Evolutionary conservation across 1,140 invertebrate species (phyloP), one percentile per base, ranked within the genome.

Genomic region (Aphis gossypii): DNA sequence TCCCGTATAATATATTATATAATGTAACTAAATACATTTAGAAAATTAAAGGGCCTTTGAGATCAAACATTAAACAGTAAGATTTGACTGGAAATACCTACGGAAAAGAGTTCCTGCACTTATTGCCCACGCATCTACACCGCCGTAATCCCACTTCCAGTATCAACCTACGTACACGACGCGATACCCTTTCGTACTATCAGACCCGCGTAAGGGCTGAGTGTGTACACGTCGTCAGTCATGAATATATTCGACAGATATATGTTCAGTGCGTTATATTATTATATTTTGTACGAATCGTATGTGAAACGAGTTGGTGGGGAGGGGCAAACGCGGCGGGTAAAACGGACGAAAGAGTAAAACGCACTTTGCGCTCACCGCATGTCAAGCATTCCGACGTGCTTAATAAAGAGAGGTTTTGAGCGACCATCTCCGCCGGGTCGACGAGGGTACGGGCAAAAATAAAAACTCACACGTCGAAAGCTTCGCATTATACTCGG

Each of bases 361-460:
- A 83, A 44, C 41, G 38, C 41, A 25, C 9, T 84, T 44, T 25
- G 9, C 23, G 9, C 30, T 76, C 60, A n/a, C 60, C 84, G 3
- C 84, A 25, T 48, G 84, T 87, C 84, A n/a, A n/a, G 46, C 48
- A 51, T 88, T 35, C 14, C 14, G 84, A n/a, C 18, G 46, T 21
- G 30, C 46, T 88, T 88, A 51, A 88, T 88, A 35, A 88, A 88
- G 46, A 88, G 25, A 51, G 23, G 46, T 88, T 88, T 88, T 8
- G 25, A 35, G 30, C 84, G 30, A 25, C 84, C 83, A 7, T 41
- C 20, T 84, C 9, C 38, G 9, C 35, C 83, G 21, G 9, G 83
- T 8, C 35, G 23, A 41, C 0, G 41, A 84, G 21, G 23, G 23
- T 21, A 83, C 8, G 38, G 35, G 21, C 2, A 9, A 68, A 82